phyloP scores from a whole-genome alignment of 92 coral and sea anemone genomes.

The Epizoanthus scotinus region DNA sequence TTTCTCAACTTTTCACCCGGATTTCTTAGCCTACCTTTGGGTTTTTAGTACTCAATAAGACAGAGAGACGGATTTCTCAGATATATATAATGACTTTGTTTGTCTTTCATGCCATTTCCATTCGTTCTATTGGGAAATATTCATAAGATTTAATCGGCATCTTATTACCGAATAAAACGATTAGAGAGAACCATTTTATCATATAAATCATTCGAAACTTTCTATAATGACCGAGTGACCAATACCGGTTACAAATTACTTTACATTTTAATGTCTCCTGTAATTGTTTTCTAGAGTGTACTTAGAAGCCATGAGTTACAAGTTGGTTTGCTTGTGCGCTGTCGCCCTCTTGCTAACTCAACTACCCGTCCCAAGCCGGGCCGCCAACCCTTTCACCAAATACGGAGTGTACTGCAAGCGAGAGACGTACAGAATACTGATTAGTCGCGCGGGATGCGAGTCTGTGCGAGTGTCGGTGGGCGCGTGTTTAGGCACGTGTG shows the following conservation, averaged over 20 bases:
- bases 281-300: neutral
- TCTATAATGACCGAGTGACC: no score
- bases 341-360: neutral
- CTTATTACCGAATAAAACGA: no score
- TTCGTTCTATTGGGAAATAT: no score
- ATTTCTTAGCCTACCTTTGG: no score
- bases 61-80: no score
- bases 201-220: no score
- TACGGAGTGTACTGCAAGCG: slow-evolving; percentile 26
- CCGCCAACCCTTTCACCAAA: slow-evolving; percentile 2
- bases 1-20: no score
- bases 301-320: slow-evolving; percentile 8
- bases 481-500: slow-evolving; percentile 44
- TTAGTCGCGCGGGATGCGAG: slow-evolving; percentile 33
- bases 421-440: slow-evolving; percentile 7
- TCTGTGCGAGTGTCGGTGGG: slow-evolving; percentile 21
- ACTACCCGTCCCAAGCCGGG: neutral
- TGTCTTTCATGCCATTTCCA: no score
- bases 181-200: no score
- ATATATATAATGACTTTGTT: no score
- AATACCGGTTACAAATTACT: neutral
- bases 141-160: no score
- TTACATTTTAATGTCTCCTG: neutral
- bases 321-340: slow-evolving; percentile 1
- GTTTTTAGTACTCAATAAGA: no score